phyloP scores from a whole-genome alignment of 2,113 vertebrate species.

The Hydrolagus affinis region DNA sequence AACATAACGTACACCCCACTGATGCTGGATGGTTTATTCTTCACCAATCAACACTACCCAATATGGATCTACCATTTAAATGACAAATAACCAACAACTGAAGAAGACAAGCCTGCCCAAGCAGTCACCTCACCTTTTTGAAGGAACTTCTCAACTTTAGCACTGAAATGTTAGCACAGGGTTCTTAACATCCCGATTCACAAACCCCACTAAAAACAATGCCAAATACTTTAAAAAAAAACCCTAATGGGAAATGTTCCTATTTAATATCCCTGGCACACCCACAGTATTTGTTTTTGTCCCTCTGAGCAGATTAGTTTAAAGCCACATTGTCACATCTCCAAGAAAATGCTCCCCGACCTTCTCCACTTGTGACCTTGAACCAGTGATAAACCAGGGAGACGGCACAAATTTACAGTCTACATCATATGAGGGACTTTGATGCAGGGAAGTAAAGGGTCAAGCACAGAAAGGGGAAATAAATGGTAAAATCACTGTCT shows the following conservation, averaged over 20 bases:
- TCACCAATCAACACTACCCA: neutral
- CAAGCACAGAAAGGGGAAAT: conserved; percentile 77
- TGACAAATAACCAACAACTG: conserved; percentile 21
- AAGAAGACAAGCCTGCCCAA: neutral
- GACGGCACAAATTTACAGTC: conserved; percentile 61
- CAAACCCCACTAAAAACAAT: neutral
- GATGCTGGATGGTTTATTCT: conserved; percentile 17
- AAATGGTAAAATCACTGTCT: conserved; percentile 90
- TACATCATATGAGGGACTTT: conserved; percentile 67
- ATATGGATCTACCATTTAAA: neutral
- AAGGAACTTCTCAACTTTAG: neutral
- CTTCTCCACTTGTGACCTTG: conserved; percentile 68
- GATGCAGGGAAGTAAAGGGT: conserved; percentile 73
- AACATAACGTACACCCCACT: neutral
- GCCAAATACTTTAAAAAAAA: neutral
- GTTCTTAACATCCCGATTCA: neutral
- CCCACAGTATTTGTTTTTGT: conserved; percentile 16
- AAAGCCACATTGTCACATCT: neutral
- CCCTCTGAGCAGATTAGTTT: conserved; percentile 7
- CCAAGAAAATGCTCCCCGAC: conserved; percentile 42
- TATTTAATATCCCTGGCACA: conserved; percentile 1
- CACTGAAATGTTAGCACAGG: neutral
- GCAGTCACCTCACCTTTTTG: neutral
- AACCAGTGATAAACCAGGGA: conserved; percentile 62
- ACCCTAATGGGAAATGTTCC: conserved; percentile 2